Percentiles rank a stretch among this genome's conserved stretches.
These are phyloP conservation scores for Stictocephala bisonia DNA, from an alignment of 2,888 invertebrate species.

Conservation along the genomic window DNA sequence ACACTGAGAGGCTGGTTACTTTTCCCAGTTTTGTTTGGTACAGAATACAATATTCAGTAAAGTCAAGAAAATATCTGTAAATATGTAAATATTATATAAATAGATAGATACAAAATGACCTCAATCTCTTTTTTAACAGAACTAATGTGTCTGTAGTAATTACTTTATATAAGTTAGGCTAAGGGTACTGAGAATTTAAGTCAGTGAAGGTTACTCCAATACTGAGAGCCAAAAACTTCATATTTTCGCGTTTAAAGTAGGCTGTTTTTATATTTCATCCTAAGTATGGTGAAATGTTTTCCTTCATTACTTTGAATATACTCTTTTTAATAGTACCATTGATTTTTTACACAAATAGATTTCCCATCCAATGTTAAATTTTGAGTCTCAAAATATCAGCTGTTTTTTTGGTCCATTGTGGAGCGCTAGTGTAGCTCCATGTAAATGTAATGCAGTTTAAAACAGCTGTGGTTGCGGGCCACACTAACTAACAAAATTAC, in stretches of 20 bases:
- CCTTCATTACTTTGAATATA: not conserved
- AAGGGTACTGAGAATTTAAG: not conserved
- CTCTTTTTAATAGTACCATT: not conserved
- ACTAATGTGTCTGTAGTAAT: no score
- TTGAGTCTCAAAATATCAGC: no score
- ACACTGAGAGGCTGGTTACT: constrained; percentile 4
- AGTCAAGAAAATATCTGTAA: not conserved
- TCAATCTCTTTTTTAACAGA: no score
- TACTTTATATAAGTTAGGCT: not conserved
- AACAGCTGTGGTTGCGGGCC: no score
- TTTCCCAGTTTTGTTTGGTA: constrained; percentile 1
- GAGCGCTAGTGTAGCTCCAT: no score
- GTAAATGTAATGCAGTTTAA: no score
- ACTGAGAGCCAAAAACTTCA: not conserved
- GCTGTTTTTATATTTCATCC: constrained; percentile 5
- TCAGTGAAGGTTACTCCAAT: no score
- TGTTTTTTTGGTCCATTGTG: no score
- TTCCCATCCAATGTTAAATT: no score
- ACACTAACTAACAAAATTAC: no score
- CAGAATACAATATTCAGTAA: not conserved
- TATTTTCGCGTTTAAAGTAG: not conserved
- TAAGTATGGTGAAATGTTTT: not conserved
- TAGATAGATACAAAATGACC: no score
- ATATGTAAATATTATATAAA: constrained; percentile 6
- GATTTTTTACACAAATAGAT: no score